phyloP scores from a whole-genome alignment of 2,113 vertebrate genomes.

The Mastomys coucha region DNA sequence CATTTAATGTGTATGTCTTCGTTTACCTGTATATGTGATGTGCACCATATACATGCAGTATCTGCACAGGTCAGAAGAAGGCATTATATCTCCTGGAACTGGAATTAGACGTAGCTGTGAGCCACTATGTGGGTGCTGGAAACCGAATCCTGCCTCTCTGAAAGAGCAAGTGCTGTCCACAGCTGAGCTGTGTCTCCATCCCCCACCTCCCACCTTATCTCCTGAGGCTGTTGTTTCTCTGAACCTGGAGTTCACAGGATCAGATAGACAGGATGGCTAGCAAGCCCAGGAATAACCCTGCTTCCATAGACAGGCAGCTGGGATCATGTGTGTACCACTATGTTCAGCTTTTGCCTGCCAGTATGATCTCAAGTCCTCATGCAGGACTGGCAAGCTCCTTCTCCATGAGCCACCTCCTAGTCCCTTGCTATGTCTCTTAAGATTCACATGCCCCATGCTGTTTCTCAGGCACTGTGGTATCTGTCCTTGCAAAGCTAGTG shows the following conservation, averaged over 20 bases:
- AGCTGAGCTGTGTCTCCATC: background rate
- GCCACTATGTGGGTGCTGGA: background rate
- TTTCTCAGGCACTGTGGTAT: background rate
- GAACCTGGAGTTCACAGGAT: background rate
- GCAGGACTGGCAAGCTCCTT: background rate
- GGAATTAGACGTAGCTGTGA: background rate
- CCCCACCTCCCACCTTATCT: background rate
- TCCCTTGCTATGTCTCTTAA: background rate
- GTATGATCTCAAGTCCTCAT: background rate
- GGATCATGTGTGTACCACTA: background rate
- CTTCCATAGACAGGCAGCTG: background rate
- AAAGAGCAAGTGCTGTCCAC: background rate
- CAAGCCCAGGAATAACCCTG: background rate
- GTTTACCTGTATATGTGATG: background rate
- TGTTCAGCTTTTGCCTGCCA: too few species aligned
- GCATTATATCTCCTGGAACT: background rate
- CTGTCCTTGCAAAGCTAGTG: accelerated
- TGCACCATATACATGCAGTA: background rate
- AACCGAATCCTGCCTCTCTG: background rate
- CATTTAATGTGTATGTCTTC: too few species aligned
- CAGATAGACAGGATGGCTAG: background rate
- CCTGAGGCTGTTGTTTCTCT: background rate
- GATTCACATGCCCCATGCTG: accelerated
- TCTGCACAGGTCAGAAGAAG: background rate
- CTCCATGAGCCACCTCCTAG: background rate